Evolutionary conservation across 2,113 vertebrate species (phyloP), one percentile per base, ranked within the genome.

Genomic region (Progne subis): DNA sequence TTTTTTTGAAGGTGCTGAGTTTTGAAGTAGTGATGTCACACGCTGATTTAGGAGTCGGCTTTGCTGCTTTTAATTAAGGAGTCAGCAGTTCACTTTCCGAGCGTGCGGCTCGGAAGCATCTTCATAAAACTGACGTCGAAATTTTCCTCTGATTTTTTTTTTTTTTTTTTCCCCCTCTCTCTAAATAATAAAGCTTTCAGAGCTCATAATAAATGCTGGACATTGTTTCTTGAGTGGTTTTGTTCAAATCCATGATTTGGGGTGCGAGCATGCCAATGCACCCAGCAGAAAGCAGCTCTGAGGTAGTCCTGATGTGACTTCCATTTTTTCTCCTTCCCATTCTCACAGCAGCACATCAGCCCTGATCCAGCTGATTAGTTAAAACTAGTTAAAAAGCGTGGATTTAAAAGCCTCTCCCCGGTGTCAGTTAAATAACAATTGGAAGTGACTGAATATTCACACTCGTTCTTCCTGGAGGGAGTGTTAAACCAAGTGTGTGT

Each of bases 41-140:
- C 18, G 74, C 91, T 77, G 65, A 87, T 95, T 92, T 82, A 57
- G 77, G 88, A 85, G 72, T 60, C 23, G n/a, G 44, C 74, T 93
- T 93, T 57, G 90, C 94, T 94, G 95, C 96, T 88, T 93, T 91
- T 92, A 86, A 85, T 96, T 97, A 91, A 86, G 60, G 77, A 90
- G 82, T 60, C 95, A 75, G 59, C 90, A 74, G 91, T 78, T 95
- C 90, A 11, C 88, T 93, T 92, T 91, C 83, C 69, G 69, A 49
- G 69, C 59, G 46, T 25, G 53, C 18, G 23, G 41, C 89, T 91
- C 77, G 53, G 88, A 93, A 95, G 70, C 94, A 69, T 88, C 95
- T 94, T 84, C 82, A 28, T 39, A 71, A 76, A 96, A 32, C 76
- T n/a, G 92, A 88, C 7, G 18, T 85, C 82, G 65, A 96, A 86